Evolutionary conservation across 2,113 vertebrate species (phyloP), one percentile per base, ranked within the genome.

Genomic region (Eublepharis macularius): DNA sequence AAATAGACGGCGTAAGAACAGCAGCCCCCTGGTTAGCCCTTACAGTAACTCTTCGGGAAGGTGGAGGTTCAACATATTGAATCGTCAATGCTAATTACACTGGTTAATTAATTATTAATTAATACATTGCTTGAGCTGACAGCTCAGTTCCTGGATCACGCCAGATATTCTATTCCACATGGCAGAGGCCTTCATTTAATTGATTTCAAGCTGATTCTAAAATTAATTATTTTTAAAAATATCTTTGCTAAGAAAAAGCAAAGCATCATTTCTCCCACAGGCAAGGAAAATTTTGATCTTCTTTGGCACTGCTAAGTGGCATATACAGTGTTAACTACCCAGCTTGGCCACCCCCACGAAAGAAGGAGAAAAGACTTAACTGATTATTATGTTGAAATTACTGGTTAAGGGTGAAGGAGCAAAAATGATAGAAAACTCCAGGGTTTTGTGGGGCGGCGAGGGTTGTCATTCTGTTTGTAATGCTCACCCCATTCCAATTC

Each of bases 41-140:
- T 57, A 76, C 85, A 92, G 86, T 12, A 17, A 8, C 13, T 88
- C 4, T 57, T 65, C 82, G 3, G n/a, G 36, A 29, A 45, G 76
- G 26, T 51, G 51, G 21, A 36, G 86, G 63, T 6, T 11, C 89
- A 85, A 85, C 34, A 83, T 17, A 88, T 17, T 6, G 14, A 83
- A 17, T 76, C 41, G 84, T 82, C 21, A 34, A 80, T 66, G 89
- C 26, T 1, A 13, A 88, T 47, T 88, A 60, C 0, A 70, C 4
- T n/a, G 80, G 9, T 11, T 88, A 86, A 91, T 94, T 92, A 94
- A 93, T 94, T 91, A 92, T 93, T 94, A 85, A 93, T 86, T 77
- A 63, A 79, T 2, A 76, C 34, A 84, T 51, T 90, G 34, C 89
- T 72, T 88, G 85, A 89, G 51, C 77, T 90, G 87, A 83, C 90